phyloP scores from a whole-genome alignment of 1,140 invertebrate genomes.

The Antheraea pernyi region DNA sequence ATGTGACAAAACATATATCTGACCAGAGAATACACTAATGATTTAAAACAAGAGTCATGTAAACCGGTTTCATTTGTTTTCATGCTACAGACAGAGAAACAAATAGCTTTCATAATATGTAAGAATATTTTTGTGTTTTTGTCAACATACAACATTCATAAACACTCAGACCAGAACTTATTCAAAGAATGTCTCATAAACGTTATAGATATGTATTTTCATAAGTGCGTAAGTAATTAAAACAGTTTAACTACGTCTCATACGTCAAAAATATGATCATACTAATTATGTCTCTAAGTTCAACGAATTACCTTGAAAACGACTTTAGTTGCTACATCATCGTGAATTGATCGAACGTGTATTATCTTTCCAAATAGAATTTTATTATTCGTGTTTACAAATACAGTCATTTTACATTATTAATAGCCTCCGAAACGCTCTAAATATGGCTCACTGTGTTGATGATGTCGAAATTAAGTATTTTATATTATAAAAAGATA shows the following conservation, averaged over 20 bases:
- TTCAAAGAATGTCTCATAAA: too few species aligned
- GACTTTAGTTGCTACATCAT: conserved; percentile 17
- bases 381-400: conserved; percentile 18
- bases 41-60: too few species aligned
- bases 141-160: too few species aligned
- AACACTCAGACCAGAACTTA: too few species aligned
- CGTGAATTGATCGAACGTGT: conserved; percentile 20
- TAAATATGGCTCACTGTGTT: neutral
- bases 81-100: too few species aligned
- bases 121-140: too few species aligned
- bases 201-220: neutral
- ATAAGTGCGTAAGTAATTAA: neutral
- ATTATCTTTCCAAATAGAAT: conserved; percentile 29
- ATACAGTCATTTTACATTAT: neutral
- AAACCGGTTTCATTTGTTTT: too few species aligned
- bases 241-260: neutral
- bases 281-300: conserved; percentile 20
- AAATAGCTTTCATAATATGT: too few species aligned
- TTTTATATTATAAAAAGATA: neutral
- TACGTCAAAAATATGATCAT: neutral
- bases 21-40: too few species aligned
- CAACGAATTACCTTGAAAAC: conserved; percentile 36
- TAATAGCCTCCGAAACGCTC: neutral
- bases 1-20: too few species aligned
- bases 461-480: neutral